Base-by-base conservation (phyloP, 2,797 vertebrate species). In the Sebastes hubbsi region DNA sequence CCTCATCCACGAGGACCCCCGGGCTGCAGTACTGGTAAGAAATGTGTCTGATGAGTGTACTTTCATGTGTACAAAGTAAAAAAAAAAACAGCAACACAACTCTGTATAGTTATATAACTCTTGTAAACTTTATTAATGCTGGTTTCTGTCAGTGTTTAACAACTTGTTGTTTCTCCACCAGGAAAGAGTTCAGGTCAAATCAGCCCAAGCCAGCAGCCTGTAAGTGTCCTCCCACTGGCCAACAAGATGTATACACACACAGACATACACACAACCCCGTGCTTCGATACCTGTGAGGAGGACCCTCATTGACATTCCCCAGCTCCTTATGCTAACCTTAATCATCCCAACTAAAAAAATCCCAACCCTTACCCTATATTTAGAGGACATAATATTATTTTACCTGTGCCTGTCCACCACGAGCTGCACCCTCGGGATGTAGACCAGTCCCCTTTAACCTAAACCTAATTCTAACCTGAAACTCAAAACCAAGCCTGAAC, bases 181-280 rank as follows among this genome's bases (percentile, higher is more conserved):
- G 98, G 97, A 98, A 88, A 96, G 97, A 96, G 93, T 96, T 85
- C 97, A 97, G 93, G 96, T 97, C 75, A 97, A 97, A 94, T 96
- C 97, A 30, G 95, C 96, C 71, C 97, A 96, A 88, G 94, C 95
- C 75, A 96, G 93, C 88, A 96, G 93, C 93, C 95, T 97, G 98
- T 99, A 94, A 97, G 98, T 98, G 89, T 90, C 61, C 9, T 29
- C 3, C 64, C 34, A 22, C 73, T 54, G 8, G 3, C 8, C 2
- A 24, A 22, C n/a, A 42, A 56, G 3, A 71, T 25, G 9, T 36
- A 3, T n/a, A 59, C 29, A 56, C 54, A 68, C 14, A 24, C 38
- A 38, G 6, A 42, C 24, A 65, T 32, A 62, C 11, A 49, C 13
- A 27, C 58, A 49, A 34, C 8, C 27, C 12, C 27, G 16, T 30